Percentiles rank a stretch among this genome's conserved stretches.
These are phyloP conservation scores for Datnioides undecimradiatus DNA, from an alignment of 2,113 vertebrate genomes.

Conservation along the genomic window DNA sequence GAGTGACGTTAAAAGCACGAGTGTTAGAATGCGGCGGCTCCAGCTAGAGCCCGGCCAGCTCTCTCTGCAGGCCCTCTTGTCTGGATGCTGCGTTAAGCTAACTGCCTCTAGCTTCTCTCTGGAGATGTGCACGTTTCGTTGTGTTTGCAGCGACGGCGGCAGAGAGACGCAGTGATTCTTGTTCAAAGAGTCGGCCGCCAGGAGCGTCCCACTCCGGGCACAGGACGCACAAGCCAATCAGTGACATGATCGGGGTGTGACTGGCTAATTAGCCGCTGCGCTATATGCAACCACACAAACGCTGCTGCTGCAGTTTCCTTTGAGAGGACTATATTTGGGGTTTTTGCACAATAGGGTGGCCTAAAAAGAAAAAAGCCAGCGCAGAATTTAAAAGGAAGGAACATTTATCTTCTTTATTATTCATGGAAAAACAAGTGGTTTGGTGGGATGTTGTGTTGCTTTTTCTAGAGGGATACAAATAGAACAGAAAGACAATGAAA, in stretches of 20 bases:
- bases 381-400: conserved; percentile 4
- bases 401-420: conserved; percentile 45
- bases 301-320: conserved; percentile 33
- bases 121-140: no score
- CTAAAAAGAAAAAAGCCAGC: conserved; percentile 29
- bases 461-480: neutral
- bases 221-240: conserved; percentile 5
- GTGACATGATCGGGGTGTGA: conserved; percentile 35
- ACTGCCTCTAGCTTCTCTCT: no score
- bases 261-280: conserved; percentile 19
- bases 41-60: no score
- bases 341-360: conserved; percentile 1
- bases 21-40: no score
- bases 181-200: neutral
- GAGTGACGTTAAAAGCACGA: no score
- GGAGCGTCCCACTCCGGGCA: neutral
- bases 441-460: neutral
- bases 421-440: conserved; percentile 30
- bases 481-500: neutral
- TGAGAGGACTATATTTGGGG: neutral
- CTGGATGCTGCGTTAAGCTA: no score
- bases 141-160: no score
- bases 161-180: no score
- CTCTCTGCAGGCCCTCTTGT: no score
- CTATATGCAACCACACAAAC: conserved; percentile 20